Conservation (phyloP, 2,888 invertebrate genomes). For the Piscicola geometra region DNA sequence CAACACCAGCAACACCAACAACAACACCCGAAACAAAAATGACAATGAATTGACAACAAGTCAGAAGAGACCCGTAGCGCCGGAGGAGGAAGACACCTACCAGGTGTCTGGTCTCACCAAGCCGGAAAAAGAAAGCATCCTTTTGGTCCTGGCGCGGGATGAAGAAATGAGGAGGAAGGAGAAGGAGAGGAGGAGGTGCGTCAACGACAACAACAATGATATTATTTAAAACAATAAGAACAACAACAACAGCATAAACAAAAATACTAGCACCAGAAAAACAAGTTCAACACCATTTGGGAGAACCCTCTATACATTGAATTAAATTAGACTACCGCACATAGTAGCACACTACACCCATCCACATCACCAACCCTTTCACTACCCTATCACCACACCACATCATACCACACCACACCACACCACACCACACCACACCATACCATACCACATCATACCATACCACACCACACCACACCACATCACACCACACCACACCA, state of each 20-base stretch:
- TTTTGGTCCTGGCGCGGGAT: conserved; percentile 48
- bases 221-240: too few relatives aligned
- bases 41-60: background rate
- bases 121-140: conserved; percentile 48
- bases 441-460: too few relatives aligned
- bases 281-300: background rate
- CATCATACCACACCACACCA: too few relatives aligned
- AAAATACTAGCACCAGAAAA: background rate
- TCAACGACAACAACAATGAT: too few relatives aligned
- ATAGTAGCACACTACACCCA: background rate
- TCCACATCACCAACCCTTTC: background rate
- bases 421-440: too few relatives aligned
- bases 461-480: too few relatives aligned
- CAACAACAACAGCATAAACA: too few relatives aligned
- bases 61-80: background rate
- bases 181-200: conserved; percentile 47
- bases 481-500: too few relatives aligned
- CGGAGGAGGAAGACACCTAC: background rate
- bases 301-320: background rate
- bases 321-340: background rate
- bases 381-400: too few relatives aligned
- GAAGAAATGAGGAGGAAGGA: conserved; percentile 47
- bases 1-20: background rate
- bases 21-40: background rate
- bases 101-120: conserved; percentile 38